Evolutionary conservation across 2,113 vertebrate genomes (phyloP).

Genomic region (Toxotes chatareus): DNA sequence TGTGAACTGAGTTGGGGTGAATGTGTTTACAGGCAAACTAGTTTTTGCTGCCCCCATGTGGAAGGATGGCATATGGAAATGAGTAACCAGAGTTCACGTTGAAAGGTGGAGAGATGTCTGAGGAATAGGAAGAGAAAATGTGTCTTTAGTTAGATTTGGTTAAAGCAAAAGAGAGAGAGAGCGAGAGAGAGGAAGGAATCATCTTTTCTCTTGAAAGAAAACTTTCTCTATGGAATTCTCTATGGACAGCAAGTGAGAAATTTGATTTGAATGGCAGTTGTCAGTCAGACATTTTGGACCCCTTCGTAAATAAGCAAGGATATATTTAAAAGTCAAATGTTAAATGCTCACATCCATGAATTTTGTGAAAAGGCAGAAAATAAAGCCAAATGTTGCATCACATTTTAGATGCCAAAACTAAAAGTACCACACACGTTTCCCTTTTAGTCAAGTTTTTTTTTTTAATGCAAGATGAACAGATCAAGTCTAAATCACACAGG

Average conservation of each 20-base stretch:
- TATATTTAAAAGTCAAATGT: not conserved
- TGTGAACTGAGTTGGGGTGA: conserved; percentile 25
- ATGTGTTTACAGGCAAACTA: not conserved
- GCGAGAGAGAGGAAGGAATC: too few species aligned
- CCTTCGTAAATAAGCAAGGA: too few species aligned
- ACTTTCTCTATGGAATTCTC: too few species aligned
- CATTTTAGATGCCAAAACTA: too few species aligned
- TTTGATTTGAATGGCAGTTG: not conserved
- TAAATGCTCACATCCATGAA: not conserved
- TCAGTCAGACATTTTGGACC: not conserved
- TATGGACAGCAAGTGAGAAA: too few species aligned
- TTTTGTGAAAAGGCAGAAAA: too few species aligned
- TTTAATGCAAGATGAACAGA: not conserved
- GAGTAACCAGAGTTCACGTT: not conserved
- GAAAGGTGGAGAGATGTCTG: not conserved
- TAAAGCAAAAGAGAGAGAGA: too few species aligned
- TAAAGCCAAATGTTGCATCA: too few species aligned
- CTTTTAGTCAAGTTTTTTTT: not conserved
- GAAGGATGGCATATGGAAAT: not conserved
- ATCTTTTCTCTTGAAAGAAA: too few species aligned
- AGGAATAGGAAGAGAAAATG: not conserved
- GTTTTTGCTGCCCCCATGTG: conserved; percentile 55
- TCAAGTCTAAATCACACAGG: not conserved
- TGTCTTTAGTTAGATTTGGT: not conserved
- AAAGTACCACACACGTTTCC: not conserved